These are phyloP conservation scores for Cactoblastis cactorum DNA, from an alignment of 2,888 invertebrate genomes.

Conservation along the genomic window DNA sequence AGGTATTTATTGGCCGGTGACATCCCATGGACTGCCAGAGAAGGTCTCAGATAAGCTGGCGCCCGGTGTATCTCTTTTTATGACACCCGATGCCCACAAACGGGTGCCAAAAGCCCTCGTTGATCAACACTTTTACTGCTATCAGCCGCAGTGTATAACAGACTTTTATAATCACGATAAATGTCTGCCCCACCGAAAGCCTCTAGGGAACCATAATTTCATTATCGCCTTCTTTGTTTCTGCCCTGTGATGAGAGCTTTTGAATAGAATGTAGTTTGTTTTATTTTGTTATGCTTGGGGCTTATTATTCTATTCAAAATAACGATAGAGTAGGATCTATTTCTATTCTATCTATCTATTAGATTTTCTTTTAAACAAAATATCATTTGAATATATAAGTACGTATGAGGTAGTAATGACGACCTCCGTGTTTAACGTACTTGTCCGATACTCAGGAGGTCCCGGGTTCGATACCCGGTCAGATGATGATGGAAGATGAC, in stretches of 20 bases:
- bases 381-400: too few relatives aligned
- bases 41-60: slow-evolving; percentile 45
- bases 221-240: slow-evolving; percentile 65
- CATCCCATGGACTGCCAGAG: slow-evolving; percentile 22
- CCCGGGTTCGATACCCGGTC: too few relatives aligned
- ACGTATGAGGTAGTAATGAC: too few relatives aligned
- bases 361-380: too few relatives aligned
- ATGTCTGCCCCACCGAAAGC: slow-evolving; percentile 18
- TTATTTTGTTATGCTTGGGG: slow-evolving; percentile 9
- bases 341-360: too few relatives aligned
- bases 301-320: slow-evolving; percentile 9
- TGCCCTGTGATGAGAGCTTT: slow-evolving; percentile 19
- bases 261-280: slow-evolving; percentile 17
- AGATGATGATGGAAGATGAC: too few relatives aligned
- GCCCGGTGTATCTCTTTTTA: slow-evolving; percentile 50
- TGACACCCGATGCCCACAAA: slow-evolving; percentile 40
- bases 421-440: too few relatives aligned
- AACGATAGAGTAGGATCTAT: not conserved
- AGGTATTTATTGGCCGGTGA: slow-evolving; percentile 20
- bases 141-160: slow-evolving; percentile 47
- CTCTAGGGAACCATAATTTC: slow-evolving; percentile 41
- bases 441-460: too few relatives aligned
- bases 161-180: slow-evolving; percentile 65
- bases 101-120: slow-evolving; percentile 76
- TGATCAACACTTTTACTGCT: slow-evolving; percentile 58